Evolutionary conservation across 37 sponge, comb jelly and placozoan genomes (phyloP).

Genomic region (Diacarnus erythraeanus): DNA sequence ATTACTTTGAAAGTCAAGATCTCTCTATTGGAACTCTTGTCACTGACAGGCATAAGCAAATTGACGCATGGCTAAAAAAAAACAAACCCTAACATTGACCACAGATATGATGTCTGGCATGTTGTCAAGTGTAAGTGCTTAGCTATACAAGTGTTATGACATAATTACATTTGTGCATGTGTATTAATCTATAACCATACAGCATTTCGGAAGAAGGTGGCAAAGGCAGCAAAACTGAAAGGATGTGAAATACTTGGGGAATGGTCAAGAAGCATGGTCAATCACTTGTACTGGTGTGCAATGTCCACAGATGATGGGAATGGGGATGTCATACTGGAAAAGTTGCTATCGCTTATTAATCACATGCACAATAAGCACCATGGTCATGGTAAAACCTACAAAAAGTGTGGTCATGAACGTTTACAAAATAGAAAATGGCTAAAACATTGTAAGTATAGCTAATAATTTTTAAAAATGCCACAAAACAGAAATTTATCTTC

Average conservation of each 20-base stretch:
- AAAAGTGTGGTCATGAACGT: slow-evolving; percentile 13
- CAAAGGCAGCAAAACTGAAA: slow-evolving; percentile 12
- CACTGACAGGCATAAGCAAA: slow-evolving; percentile 52
- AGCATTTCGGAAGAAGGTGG: slow-evolving; percentile 22
- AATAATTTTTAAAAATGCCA: no score
- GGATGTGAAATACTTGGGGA: slow-evolving; percentile 37
- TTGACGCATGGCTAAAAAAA: slow-evolving; percentile 42
- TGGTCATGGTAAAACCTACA: not conserved
- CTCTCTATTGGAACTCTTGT: slow-evolving; percentile 17
- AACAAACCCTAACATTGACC: slow-evolving; percentile 15
- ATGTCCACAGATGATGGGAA: slow-evolving; percentile 39
- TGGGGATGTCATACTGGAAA: slow-evolving; percentile 27
- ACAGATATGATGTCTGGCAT: slow-evolving; percentile 68
- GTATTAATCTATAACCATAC: not conserved
- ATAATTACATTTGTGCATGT: not conserved
- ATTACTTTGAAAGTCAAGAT: slow-evolving; percentile 10
- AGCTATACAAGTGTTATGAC: no score
- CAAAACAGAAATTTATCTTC: not conserved
- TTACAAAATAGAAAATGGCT: slow-evolving; percentile 34
- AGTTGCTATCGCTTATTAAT: slow-evolving; percentile 59
- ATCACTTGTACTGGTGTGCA: slow-evolving; percentile 65
- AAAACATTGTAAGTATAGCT: slow-evolving; percentile 29
- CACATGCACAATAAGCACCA: slow-evolving; percentile 55
- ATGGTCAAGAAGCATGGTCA: slow-evolving; percentile 47
- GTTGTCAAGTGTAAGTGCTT: slow-evolving; percentile 68